Conservation (phyloP, 2,888 invertebrate genomes). For the Theristus sp. region DNA sequence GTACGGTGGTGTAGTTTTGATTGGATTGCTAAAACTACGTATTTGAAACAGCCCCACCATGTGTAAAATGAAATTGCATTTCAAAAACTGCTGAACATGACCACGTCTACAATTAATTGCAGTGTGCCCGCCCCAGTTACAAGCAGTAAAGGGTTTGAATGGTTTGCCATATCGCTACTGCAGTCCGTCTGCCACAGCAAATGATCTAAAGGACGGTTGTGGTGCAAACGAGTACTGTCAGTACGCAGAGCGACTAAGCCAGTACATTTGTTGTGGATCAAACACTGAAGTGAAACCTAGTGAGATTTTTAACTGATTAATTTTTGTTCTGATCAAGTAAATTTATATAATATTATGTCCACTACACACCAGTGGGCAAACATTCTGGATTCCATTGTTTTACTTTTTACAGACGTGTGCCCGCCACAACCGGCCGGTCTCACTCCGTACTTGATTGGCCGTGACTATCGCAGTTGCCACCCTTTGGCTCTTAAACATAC, state of each 20-base stretch:
- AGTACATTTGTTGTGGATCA: constrained; percentile 25
- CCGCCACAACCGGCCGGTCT: not conserved
- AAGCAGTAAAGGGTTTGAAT: constrained; percentile 24
- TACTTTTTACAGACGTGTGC: not conserved
- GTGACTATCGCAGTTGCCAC: not conserved
- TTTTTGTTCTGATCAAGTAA: too few species aligned
- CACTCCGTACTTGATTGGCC: not conserved
- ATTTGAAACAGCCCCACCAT: not conserved
- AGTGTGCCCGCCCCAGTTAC: constrained; percentile 26
- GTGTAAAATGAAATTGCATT: too few species aligned
- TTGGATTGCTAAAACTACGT: not conserved
- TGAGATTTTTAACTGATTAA: too few species aligned
- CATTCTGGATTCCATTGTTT: too few species aligned
- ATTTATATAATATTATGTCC: too few species aligned
- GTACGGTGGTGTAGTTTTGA: not conserved
- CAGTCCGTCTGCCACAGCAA: constrained; percentile 22
- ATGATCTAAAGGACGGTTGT: constrained; percentile 21
- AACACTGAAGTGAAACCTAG: constrained; percentile 24
- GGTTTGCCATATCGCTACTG: constrained; percentile 25
- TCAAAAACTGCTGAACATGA: too few species aligned
- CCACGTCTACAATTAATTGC: constrained; percentile 2
- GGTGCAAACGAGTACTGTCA: constrained; percentile 25
- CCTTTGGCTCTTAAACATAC: not conserved
- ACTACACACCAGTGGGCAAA: too few species aligned
- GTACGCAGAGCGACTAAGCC: constrained; percentile 7